Evolutionary conservation across 2,888 invertebrate genomes (phyloP).

Genomic region (Hydrotaea cyrtoneurina): DNA sequence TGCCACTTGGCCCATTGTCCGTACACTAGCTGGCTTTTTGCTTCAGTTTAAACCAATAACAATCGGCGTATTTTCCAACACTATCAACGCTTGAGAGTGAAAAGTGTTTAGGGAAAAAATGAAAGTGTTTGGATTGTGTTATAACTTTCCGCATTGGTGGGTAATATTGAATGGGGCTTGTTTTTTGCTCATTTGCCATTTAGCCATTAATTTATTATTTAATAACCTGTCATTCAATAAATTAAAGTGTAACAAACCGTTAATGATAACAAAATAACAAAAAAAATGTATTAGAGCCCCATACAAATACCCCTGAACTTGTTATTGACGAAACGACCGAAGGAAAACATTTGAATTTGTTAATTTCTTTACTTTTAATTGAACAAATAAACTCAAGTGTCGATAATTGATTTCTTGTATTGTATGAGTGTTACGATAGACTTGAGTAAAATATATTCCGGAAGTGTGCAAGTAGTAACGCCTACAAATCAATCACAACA

Average conservation of each 20-base stretch:
- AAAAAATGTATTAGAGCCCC: too few relatives aligned
- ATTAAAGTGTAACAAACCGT: neutral
- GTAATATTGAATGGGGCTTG: neutral
- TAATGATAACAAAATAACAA: neutral
- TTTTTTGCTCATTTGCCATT: neutral
- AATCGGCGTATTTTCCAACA: too few relatives aligned
- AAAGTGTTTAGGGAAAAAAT: neutral
- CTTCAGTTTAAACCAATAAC: neutral
- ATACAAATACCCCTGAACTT: neutral
- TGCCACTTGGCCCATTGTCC: slow-evolving; percentile 4
- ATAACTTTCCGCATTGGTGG: neutral
- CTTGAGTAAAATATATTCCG: neutral
- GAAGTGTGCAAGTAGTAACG: neutral
- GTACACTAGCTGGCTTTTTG: neutral
- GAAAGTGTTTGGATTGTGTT: neutral
- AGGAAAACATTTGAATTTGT: neutral
- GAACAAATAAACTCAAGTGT: neutral
- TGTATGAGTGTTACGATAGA: neutral
- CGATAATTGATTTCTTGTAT: neutral
- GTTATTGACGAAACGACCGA: neutral
- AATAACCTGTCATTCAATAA: neutral
- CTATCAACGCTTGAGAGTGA: too few relatives aligned
- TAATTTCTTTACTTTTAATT: neutral
- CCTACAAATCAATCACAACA: slow-evolving; percentile 4
- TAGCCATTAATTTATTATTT: neutral